Evolutionary conservation across 2,113 vertebrate genomes (phyloP).

Genomic region (Capreolus pygargus): DNA sequence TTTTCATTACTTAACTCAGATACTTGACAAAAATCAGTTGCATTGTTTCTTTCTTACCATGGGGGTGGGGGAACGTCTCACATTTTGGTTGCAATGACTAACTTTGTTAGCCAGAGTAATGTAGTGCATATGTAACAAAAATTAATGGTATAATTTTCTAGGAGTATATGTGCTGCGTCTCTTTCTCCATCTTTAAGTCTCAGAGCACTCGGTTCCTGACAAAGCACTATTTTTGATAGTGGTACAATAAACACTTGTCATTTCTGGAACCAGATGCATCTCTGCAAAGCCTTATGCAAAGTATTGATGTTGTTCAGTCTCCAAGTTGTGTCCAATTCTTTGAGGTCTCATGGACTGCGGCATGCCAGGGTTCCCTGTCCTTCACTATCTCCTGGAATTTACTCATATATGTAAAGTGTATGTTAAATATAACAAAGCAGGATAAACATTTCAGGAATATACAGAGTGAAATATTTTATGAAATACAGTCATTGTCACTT

Average conservation of each 20-base stretch:
- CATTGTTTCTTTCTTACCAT: neutral
- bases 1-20: constrained; percentile 11
- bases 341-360: neutral
- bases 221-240: neutral
- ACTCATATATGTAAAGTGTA: neutral
- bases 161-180: neutral
- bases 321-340: neutral
- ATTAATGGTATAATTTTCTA: neutral
- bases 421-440: neutral
- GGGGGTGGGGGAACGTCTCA: neutral
- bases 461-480: neutral
- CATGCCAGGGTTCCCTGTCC: neutral
- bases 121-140: neutral
- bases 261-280: neutral
- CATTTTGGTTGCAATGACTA: neutral
- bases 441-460: neutral
- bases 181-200: neutral
- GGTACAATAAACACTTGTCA: neutral
- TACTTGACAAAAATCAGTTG: neutral
- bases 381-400: neutral
- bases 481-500: neutral
- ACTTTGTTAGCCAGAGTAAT: neutral
- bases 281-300: neutral
- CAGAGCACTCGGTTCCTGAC: neutral
- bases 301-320: neutral